These are phyloP conservation scores for Actias luna DNA, from an alignment of 2,888 invertebrate genomes.

Conservation along the genomic window DNA sequence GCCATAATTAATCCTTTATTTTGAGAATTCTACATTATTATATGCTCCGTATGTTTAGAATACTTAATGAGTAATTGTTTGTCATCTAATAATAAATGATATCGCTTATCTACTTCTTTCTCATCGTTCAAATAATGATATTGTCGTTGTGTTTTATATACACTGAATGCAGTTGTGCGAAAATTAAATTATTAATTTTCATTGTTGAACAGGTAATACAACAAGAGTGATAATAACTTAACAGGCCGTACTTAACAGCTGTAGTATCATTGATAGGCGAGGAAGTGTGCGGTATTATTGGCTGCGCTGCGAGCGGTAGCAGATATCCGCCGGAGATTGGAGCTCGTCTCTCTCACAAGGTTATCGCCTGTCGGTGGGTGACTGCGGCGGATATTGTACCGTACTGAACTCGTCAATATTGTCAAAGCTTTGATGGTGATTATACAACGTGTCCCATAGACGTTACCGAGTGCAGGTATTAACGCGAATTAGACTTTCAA, in stretches of 20 bases:
- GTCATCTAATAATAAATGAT: no score
- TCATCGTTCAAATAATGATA: no score
- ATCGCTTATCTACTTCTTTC: no score
- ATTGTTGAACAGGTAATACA: no score
- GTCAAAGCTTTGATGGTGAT: slow-evolving; percentile 22
- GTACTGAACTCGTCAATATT: slow-evolving; percentile 17
- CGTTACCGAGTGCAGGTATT: neutral
- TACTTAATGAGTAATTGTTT: no score
- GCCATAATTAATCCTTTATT: no score
- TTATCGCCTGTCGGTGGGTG: slow-evolving; percentile 15
- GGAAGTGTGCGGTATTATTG: slow-evolving; percentile 9
- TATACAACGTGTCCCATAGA: slow-evolving; percentile 11
- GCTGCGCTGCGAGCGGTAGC: slow-evolving; percentile 7
- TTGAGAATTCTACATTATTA: no score
- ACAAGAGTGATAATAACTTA: neutral
- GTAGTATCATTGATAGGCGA: neutral
- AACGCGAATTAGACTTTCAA: neutral
- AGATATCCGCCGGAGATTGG: slow-evolving; percentile 16
- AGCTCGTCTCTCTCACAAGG: slow-evolving; percentile 12
- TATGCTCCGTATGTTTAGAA: no score
- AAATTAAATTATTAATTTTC: no score
- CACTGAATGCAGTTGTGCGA: no score
- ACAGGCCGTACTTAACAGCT: neutral
- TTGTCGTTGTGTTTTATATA: no score
- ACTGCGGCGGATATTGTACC: slow-evolving; percentile 21